phyloP scores from a whole-genome alignment of 2,888 invertebrate genomes.

The Frankliniella fusca region DNA sequence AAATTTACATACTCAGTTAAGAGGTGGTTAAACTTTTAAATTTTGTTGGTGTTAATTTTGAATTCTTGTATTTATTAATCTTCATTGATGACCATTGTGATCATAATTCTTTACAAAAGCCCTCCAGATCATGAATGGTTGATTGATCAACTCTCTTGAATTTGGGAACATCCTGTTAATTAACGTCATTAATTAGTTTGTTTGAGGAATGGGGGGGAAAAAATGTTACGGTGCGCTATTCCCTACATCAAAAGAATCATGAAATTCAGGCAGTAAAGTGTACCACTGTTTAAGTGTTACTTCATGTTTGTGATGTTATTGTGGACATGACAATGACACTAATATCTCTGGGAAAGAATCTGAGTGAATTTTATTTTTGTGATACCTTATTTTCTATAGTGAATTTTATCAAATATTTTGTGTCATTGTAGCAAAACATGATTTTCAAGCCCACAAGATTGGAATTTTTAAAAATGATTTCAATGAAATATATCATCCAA shows the following conservation, averaged over 20 bases:
- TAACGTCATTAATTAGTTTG: too few species aligned
- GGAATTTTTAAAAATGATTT: background rate
- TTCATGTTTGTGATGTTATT: background rate
- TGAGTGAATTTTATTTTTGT: conserved; percentile 18
- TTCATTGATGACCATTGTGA: too few species aligned
- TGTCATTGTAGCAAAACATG: background rate
- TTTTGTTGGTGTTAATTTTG: too few species aligned
- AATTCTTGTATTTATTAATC: too few species aligned
- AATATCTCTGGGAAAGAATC: background rate
- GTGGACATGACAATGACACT: background rate
- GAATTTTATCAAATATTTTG: background rate
- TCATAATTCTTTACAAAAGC: background rate
- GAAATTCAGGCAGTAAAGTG: too few species aligned
- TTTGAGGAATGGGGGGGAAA: too few species aligned
- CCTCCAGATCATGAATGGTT: background rate
- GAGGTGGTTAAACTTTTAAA: background rate
- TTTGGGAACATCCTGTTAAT: too few species aligned
- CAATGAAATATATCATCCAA: background rate
- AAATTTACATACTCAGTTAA: background rate
- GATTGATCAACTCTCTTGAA: too few species aligned
- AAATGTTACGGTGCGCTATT: too few species aligned
- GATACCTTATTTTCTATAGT: background rate
- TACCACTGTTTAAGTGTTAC: background rate
- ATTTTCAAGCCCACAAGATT: background rate
- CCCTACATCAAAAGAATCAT: too few species aligned